phyloP scores from a whole-genome alignment of 2,888 invertebrate genomes.

The Epinotia brunnichana region DNA sequence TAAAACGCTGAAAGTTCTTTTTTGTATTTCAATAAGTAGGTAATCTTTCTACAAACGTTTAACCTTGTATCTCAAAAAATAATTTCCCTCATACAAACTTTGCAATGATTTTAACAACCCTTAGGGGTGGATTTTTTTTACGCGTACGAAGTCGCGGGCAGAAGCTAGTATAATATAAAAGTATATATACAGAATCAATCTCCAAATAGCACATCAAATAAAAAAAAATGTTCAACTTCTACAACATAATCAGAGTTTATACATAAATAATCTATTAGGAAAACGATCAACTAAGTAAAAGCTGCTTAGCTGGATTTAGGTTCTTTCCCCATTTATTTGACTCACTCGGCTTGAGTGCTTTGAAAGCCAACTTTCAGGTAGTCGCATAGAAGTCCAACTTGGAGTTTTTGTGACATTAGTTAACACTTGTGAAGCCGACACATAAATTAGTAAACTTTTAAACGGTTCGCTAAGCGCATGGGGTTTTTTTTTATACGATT shows the following conservation, averaged over 20 bases:
- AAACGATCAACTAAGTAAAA: constrained; percentile 32
- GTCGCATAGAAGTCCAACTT: constrained; percentile 19
- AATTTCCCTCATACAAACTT: too few species aligned
- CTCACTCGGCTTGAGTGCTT: constrained; percentile 36
- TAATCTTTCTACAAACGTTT: too few species aligned
- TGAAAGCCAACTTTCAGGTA: constrained; percentile 34
- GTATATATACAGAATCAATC: constrained; percentile 9
- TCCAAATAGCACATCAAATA: neutral
- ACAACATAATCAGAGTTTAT: neutral
- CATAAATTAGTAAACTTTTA: constrained; percentile 12
- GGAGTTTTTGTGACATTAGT: constrained; percentile 14
- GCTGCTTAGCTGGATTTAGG: constrained; percentile 38
- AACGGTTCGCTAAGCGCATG: neutral
- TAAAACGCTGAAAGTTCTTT: too few species aligned
- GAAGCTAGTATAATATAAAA: too few species aligned
- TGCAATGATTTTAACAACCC: too few species aligned
- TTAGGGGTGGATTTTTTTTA: too few species aligned
- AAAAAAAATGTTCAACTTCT: neutral
- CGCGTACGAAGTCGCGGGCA: too few species aligned
- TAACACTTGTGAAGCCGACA: constrained; percentile 6
- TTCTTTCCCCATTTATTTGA: constrained; percentile 32
- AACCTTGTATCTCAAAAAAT: too few species aligned
- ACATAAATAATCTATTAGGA: constrained; percentile 25
- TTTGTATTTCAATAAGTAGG: too few species aligned
- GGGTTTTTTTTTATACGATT: neutral